Evolutionary conservation across 2,888 invertebrate species (phyloP).

Genomic region (Ephialtes manifestator): DNA sequence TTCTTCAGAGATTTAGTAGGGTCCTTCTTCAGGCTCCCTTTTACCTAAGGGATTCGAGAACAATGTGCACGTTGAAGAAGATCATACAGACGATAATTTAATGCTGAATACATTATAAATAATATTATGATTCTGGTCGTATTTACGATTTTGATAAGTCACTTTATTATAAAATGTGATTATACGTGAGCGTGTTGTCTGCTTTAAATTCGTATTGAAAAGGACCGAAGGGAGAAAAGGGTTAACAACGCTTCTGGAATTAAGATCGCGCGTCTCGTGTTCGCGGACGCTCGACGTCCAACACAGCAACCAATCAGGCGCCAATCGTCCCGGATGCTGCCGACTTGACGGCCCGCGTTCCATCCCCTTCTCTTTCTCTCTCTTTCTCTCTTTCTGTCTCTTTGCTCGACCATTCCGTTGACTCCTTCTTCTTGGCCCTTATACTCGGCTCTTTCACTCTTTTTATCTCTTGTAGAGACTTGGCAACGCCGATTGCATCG

Average conservation of each 20-base stretch:
- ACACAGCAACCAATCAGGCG: slow-evolving; percentile 69
- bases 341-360: slow-evolving; percentile 64
- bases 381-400: slow-evolving; percentile 44
- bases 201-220: slow-evolving; percentile 1
- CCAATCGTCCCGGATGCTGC: slow-evolving; percentile 71
- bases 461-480: slow-evolving; percentile 55
- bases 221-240: slow-evolving; percentile 9
- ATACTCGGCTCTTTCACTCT: slow-evolving; percentile 24
- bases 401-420: slow-evolving; percentile 28
- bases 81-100: slow-evolving; percentile 15
- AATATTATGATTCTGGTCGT: background rate
- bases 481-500: slow-evolving; percentile 67
- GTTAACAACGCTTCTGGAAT: slow-evolving; percentile 64
- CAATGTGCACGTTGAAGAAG: slow-evolving; percentile 13
- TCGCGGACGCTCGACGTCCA: slow-evolving; percentile 60
- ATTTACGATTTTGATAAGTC: slow-evolving; percentile 21
- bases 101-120: slow-evolving; percentile 10
- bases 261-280: slow-evolving; percentile 67
- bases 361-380: slow-evolving; percentile 33
- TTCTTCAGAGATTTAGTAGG: slow-evolving; percentile 74
- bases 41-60: slow-evolving; percentile 13
- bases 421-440: slow-evolving; percentile 25
- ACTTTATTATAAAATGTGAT: slow-evolving; percentile 6
- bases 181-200: slow-evolving; percentile 1
- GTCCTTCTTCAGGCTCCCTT: slow-evolving; percentile 40